phyloP scores from a whole-genome alignment of 2,113 vertebrate genomes.

The Macroglossus sobrinus region DNA sequence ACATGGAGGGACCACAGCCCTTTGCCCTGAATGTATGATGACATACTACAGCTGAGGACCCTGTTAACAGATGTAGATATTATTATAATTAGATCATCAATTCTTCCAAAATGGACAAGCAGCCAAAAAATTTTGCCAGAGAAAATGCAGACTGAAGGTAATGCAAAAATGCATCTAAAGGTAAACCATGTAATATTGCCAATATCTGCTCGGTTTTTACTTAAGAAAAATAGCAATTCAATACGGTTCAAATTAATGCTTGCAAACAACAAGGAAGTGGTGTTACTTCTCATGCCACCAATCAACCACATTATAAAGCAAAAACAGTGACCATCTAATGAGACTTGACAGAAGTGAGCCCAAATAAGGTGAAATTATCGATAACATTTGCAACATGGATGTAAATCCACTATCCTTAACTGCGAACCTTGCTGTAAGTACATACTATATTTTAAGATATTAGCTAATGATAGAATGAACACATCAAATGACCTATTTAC shows the following conservation, averaged over 20 bases:
- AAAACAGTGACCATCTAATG: not conserved
- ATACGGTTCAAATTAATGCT: not conserved
- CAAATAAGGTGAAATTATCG: not conserved
- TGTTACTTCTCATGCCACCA: not conserved
- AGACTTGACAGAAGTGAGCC: not conserved
- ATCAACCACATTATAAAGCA: not conserved
- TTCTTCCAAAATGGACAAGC: not conserved
- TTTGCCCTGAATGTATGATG: not conserved
- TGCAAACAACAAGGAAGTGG: not conserved
- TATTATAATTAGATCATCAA: not conserved
- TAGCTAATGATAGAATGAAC: not conserved
- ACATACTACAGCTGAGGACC: rapidly evolving
- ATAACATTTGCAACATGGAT: not conserved
- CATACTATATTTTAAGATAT: not conserved
- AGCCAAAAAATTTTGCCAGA: not conserved
- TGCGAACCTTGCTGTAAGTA: not conserved
- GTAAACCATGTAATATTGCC: not conserved
- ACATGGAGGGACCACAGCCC: rapidly evolving
- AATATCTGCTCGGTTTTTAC: not conserved
- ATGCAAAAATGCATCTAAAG: not conserved
- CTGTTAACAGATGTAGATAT: rapidly evolving
- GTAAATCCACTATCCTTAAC: not conserved
- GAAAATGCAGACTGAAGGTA: not conserved
- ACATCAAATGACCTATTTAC: not conserved
- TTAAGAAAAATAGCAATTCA: not conserved